phyloP scores from a whole-genome alignment of 2,888 invertebrate genomes.

The Lagria hirta region DNA sequence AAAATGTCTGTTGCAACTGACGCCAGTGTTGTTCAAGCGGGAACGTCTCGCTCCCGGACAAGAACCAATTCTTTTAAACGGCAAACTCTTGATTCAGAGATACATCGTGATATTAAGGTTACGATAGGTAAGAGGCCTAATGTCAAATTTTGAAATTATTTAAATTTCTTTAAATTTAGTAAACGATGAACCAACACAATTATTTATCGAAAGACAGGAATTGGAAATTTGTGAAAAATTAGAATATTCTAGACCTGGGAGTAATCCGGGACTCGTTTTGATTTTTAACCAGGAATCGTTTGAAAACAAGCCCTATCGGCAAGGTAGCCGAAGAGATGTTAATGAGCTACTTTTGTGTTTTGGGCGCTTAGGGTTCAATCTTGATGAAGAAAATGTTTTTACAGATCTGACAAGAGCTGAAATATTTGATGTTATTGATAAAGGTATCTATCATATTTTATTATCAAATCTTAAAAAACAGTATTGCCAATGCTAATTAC shows the following conservation, averaged over 20 bases:
- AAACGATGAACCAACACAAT: too few species aligned
- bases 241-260: conserved; percentile 41
- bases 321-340: conserved; percentile 44
- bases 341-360: conserved; percentile 43
- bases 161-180: too few species aligned
- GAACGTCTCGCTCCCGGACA: too few species aligned
- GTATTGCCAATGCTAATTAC: too few species aligned
- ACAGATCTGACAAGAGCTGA: conserved; percentile 36
- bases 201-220: conserved; percentile 15
- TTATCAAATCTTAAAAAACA: too few species aligned
- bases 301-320: conserved; percentile 24
- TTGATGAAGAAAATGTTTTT: conserved; percentile 36
- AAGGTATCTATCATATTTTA: conserved; percentile 30
- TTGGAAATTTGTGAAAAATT: conserved; percentile 16
- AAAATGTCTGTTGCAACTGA: too few species aligned
- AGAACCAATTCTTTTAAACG: too few species aligned
- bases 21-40: too few species aligned
- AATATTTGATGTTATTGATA: conserved; percentile 32
- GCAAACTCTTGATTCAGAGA: too few species aligned
- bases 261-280: conserved; percentile 43
- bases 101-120: too few species aligned
- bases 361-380: conserved; percentile 45
- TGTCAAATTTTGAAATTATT: too few species aligned
- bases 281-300: conserved; percentile 43
- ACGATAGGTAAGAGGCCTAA: too few species aligned